These are phyloP conservation scores for Synanthedon myopaeformis DNA, from an alignment of 2,888 invertebrate genomes.

Conservation along the genomic window DNA sequence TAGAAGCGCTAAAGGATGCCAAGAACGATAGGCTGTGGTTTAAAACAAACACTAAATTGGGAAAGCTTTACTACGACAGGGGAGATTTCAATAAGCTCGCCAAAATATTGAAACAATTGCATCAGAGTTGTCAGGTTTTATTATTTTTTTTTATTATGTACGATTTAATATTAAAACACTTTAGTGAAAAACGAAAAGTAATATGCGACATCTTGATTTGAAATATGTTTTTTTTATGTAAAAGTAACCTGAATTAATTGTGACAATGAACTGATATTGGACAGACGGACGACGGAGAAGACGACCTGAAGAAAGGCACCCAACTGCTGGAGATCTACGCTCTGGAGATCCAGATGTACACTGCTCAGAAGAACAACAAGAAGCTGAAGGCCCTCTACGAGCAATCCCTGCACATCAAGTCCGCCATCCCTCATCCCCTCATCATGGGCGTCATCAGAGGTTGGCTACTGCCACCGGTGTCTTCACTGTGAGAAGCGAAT, in stretches of 20 bases:
- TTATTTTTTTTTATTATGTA: too few species aligned
- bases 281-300: conserved; percentile 96
- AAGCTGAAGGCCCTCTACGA: conserved; percentile 96
- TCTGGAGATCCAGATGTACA: conserved; percentile 99
- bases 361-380: conserved; percentile 99
- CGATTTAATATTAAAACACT: too few species aligned
- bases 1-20: conserved; percentile 95
- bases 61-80: conserved; percentile 97
- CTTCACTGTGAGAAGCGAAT: too few species aligned
- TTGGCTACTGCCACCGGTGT: too few species aligned
- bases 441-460: conserved; percentile 99
- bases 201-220: too few species aligned
- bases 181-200: too few species aligned
- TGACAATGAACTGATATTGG: too few species aligned
- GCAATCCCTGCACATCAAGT: conserved; percentile 97
- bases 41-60: conserved; percentile 98
- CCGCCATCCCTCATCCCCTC: conserved; percentile 99
- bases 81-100: conserved; percentile 94
- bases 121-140: conserved; percentile 96
- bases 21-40: conserved; percentile 99
- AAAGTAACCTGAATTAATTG: too few species aligned
- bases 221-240: too few species aligned
- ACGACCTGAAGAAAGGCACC: conserved; percentile 97
- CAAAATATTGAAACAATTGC: conserved; percentile 96
- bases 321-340: conserved; percentile 98